Evolutionary conservation across 2,797 vertebrate genomes (phyloP), one percentile per base, ranked within the genome.

Genomic region (Sternarchorhynchus goeldii): DNA sequence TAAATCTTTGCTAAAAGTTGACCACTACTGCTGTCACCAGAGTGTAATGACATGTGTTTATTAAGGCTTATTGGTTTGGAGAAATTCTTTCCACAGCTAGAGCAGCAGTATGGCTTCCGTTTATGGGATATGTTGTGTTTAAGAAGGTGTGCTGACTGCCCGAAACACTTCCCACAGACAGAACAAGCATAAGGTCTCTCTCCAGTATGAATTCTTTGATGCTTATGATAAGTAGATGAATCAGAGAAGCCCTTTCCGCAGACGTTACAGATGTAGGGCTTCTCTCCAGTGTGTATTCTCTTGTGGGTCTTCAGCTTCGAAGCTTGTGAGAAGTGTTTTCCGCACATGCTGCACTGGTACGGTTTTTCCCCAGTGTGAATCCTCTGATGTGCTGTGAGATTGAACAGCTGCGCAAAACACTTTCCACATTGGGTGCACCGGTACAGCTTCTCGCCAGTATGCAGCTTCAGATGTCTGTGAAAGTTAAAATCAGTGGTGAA

Each of bases 221-320:
- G 69, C 3, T 4, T 17, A 8, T 6, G 55, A 7, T 18, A 18
- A 6, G 72, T 57, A 31, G 62, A 25, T 2, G 21, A 55, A 53
- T 50, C 57, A 6, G 68, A 39, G 56, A 81, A 84, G 73, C 63
- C 34, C 57, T 69, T 32, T 4, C 25, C 17, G 14, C 82, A 84
- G 39, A 41, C 76, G 45, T 68, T 75, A 32, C 82, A 84, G 31
- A 6, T 14, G 64, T 72, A 81, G 0, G 45, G 50, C 25, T 76
- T 78, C 56, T 76, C 63, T 17, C 74, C 73, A 0, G 78, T 80
- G 72, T 80, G 78, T 5, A 80, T 57, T 0, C 73, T 57, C 64
- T 56, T 56, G 65, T 80, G 78, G 1, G 78, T 74, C 21, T 75
- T 74, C 2, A 59, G 7, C 14, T 50, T 50, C 10, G 45, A 50